phyloP scores from a whole-genome alignment of 2,888 invertebrate species.

The Microplitis manilae region DNA sequence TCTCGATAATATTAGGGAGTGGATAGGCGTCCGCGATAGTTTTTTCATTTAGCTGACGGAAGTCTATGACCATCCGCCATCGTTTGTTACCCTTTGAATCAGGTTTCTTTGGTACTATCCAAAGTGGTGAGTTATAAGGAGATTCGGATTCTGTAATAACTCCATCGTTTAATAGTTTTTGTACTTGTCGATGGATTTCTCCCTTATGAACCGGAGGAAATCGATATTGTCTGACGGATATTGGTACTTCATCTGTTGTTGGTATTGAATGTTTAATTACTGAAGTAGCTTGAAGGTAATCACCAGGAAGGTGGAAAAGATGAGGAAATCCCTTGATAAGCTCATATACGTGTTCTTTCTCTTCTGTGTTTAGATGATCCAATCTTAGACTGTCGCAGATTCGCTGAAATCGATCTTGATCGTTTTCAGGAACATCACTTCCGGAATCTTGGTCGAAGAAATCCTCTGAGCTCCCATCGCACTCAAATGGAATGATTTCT shows the following conservation, averaged over 20 bases:
- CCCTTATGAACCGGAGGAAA: no score
- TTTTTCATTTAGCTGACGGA: no score
- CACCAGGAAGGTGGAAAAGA: no score
- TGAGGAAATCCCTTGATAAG: background rate
- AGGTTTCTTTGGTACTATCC: background rate
- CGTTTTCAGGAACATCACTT: background rate
- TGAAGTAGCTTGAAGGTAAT: conserved; percentile 1
- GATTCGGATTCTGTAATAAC: conserved; percentile 1
- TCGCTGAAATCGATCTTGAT: no score
- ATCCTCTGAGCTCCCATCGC: background rate
- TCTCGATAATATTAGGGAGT: no score
- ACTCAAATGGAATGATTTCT: no score
- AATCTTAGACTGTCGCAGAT: background rate
- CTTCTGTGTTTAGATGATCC: background rate
- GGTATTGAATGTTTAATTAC: background rate
- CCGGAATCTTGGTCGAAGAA: background rate
- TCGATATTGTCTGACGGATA: no score
- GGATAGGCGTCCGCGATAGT: no score
- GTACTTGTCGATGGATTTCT: no score
- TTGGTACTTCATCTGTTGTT: no score
- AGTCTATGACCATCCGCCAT: conserved; percentile 45
- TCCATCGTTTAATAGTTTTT: background rate
- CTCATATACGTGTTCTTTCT: conserved; percentile 6
- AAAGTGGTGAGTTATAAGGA: background rate
- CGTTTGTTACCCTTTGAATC: conserved; percentile 35